Evolutionary conservation across 2,113 vertebrate species (phyloP).

Genomic region (Eolophus roseicapilla): DNA sequence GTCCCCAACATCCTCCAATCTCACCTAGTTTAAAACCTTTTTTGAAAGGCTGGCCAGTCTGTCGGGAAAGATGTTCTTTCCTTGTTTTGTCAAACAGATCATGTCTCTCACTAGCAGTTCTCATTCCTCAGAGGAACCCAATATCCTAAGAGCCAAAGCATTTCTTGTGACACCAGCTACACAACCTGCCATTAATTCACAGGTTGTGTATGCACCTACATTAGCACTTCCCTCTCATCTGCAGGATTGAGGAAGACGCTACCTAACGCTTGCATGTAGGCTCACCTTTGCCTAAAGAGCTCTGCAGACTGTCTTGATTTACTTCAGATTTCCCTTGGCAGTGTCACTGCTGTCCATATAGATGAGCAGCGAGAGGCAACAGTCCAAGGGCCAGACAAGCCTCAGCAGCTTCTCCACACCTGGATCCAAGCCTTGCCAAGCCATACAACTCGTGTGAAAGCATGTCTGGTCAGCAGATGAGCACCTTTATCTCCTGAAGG

Average conservation of each 20-base stretch:
- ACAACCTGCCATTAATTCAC: background rate
- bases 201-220: background rate
- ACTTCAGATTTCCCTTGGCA: background rate
- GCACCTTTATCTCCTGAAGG: background rate
- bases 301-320: background rate
- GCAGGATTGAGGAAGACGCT: background rate
- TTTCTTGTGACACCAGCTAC: background rate
- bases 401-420: background rate
- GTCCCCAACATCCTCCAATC: background rate
- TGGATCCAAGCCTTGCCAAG: background rate
- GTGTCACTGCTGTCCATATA: background rate
- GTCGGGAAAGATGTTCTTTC: background rate
- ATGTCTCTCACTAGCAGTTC: background rate
- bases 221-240: background rate
- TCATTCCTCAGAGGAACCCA: background rate
- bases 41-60: background rate
- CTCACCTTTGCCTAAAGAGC: background rate
- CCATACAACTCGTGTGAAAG: background rate
- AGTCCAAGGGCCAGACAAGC: background rate
- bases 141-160: background rate
- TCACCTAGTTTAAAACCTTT: background rate
- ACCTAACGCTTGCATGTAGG: background rate
- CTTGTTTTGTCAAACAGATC: background rate
- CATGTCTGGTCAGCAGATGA: background rate
- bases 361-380: background rate